Evolutionary conservation across 2,888 invertebrate genomes (phyloP).

Genomic region (Clivina fossor): DNA sequence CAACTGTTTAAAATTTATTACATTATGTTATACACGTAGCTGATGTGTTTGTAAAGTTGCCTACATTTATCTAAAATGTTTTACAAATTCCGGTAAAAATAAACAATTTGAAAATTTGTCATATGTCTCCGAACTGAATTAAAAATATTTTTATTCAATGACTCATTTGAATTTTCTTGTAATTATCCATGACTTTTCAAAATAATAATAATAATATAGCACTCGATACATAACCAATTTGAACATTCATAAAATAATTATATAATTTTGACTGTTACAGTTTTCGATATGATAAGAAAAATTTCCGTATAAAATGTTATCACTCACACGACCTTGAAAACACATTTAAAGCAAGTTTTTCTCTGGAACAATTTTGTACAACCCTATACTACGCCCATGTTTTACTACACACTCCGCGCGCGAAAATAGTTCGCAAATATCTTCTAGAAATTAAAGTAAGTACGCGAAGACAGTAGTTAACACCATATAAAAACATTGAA

Average conservation of each 20-base stretch:
- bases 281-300: slow-evolving; percentile 20
- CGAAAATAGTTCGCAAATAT: slow-evolving; percentile 21
- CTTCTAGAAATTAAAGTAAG: slow-evolving; percentile 17
- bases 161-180: too few relatives aligned
- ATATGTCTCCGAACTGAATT: too few relatives aligned
- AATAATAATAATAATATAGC: too few relatives aligned
- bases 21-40: too few relatives aligned
- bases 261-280: neutral
- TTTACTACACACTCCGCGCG: slow-evolving; percentile 19
- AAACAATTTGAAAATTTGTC: too few relatives aligned
- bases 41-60: too few relatives aligned
- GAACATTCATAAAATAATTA: slow-evolving; percentile 10
- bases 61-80: too few relatives aligned
- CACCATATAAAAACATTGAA: neutral
- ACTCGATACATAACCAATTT: slow-evolving; percentile 6
- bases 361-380: slow-evolving; percentile 21
- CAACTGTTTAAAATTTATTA: too few relatives aligned
- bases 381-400: slow-evolving; percentile 35
- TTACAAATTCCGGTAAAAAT: too few relatives aligned
- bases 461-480: slow-evolving; percentile 26
- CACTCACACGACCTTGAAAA: slow-evolving; percentile 25
- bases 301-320: slow-evolving; percentile 29
- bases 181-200: too few relatives aligned
- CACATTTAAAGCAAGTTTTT: slow-evolving; percentile 1
- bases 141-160: too few relatives aligned